phyloP scores from a whole-genome alignment of 2,888 invertebrate genomes.

The Chaitophorus viminalis region DNA sequence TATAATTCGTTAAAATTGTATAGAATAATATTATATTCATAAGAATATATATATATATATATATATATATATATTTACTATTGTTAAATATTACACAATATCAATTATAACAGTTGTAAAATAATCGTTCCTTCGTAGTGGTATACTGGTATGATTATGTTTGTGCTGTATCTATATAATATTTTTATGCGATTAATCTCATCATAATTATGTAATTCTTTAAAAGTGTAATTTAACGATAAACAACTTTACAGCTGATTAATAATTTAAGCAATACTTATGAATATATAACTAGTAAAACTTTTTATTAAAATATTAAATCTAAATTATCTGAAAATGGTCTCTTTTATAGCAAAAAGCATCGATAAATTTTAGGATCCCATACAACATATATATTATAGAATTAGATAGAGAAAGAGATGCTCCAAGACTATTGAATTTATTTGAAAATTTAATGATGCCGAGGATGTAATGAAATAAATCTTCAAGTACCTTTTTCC shows the following conservation, averaged over 20 bases:
- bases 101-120: too few species aligned
- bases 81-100: too few species aligned
- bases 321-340: background rate
- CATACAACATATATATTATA: background rate
- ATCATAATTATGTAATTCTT: too few species aligned
- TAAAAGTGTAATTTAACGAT: background rate
- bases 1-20: too few species aligned
- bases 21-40: too few species aligned
- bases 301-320: background rate
- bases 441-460: conserved; percentile 40
- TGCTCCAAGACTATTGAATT: background rate
- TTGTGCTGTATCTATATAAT: too few species aligned
- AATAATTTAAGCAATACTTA: background rate
- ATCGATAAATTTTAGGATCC: background rate
- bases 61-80: too few species aligned
- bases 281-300: background rate
- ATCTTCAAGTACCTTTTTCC: background rate
- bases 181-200: too few species aligned
- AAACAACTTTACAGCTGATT: background rate
- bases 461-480: conserved; percentile 19
- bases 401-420: too few species aligned
- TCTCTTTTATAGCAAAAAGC: background rate
- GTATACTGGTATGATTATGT: too few species aligned
- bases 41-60: too few species aligned
- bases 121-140: too few species aligned